Base-by-base conservation (phyloP, 2,797 vertebrate genomes). In the Sus cebifrons region DNA sequence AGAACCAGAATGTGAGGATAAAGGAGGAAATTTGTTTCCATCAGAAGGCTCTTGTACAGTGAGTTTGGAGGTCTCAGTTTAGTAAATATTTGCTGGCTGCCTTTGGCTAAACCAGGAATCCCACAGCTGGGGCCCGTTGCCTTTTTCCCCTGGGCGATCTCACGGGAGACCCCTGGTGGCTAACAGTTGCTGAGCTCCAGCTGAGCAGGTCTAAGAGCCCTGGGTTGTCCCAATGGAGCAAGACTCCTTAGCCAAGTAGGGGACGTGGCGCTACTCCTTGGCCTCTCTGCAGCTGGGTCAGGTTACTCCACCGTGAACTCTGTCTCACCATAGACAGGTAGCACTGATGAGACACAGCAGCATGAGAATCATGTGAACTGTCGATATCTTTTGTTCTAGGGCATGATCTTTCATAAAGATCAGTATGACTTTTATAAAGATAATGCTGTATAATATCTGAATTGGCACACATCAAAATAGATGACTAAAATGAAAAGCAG, bases 31-130 rank as follows among this genome's bases (percentile, higher is more conserved):
- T 97, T 97, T 98, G 96, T 98, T 98, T 95, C 65, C 97, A 94
- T 95, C 98, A 97, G 96, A 97, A 98, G 97, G 94, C 97, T 97
- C 96, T 98, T 98, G 96, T 97, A 97, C 98, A 98, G 98, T 98
- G 98, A 98, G 97, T 98, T 97, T 98, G 96, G 94, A 97, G 96
- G 97, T 97, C 94, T 97, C 92, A 98, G 98, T 97, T 95, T 97
- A 98, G 98, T 97, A 79, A 36, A 75, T 96, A 89, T 56, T 94
- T 95, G 17, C 77, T 81, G 90, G 68, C 73, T 79, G 5, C 79
- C 86, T 77, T 20, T 89, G 79, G 83, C 86, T 70, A 54, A 82
- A 71, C 62, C 91, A 96, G 94, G 78, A 92, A 12, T 54, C 64
- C 65, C 44, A 32, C 60, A 62, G 15, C 79, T 83, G 62, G 40